Percentiles rank a stretch among this genome's conserved stretches.
Conservation (phyloP, 2,888 invertebrate genomes). For the Agelastica alni region DNA sequence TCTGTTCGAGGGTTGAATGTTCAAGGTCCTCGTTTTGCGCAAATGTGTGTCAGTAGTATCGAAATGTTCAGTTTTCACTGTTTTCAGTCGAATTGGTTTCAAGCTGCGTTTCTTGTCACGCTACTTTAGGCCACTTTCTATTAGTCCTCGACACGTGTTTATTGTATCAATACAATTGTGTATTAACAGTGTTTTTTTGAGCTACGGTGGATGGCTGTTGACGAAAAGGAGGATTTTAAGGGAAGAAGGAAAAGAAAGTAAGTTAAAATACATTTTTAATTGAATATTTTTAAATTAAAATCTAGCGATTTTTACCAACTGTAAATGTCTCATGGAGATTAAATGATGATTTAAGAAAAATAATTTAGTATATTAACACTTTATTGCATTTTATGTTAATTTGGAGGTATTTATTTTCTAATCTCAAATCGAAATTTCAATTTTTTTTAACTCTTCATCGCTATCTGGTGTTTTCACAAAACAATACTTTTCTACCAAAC, state of each 20-base stretch:
- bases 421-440: too few species aligned
- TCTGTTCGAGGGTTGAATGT: conserved; percentile 24
- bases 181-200: conserved; percentile 14
- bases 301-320: neutral
- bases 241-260: conserved; percentile 23
- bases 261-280: too few species aligned
- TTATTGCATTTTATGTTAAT: too few species aligned
- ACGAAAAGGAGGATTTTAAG: conserved; percentile 28
- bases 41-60: conserved; percentile 32
- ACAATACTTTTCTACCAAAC: too few species aligned
- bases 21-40: conserved; percentile 33
- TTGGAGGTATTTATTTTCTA: too few species aligned
- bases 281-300: neutral
- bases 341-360: too few species aligned
- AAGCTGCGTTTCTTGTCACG: conserved; percentile 22
- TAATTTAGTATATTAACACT: too few species aligned
- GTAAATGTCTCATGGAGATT: too few species aligned
- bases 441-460: too few species aligned
- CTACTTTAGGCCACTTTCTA: conserved; percentile 10
- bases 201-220: conserved; percentile 31
- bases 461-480: too few species aligned
- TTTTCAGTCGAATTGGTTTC: conserved; percentile 24
- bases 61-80: conserved; percentile 28
- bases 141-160: conserved; percentile 9
- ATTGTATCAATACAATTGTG: conserved; percentile 11